Percentiles rank a stretch among this genome's conserved stretches.
Evolutionary conservation across 2,797 vertebrate genomes (phyloP).

Genomic region (Centroberyx gerrardi): DNA sequence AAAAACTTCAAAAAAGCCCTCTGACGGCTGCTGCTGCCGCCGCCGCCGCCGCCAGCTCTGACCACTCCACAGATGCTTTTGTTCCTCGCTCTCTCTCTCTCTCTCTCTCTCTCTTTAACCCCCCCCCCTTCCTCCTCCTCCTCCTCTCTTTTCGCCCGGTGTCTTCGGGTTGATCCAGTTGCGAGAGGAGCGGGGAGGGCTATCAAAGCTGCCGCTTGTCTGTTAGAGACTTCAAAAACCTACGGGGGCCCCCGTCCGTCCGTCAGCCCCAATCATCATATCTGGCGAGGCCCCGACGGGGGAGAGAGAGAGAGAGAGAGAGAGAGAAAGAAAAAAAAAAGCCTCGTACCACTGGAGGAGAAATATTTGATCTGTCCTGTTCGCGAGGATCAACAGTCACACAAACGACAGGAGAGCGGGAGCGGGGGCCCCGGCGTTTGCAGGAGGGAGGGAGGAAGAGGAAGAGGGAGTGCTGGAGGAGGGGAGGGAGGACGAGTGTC

Average conservation of each 20-base stretch:
- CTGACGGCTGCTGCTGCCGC: constrained; percentile 80
- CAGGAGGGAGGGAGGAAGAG: constrained; percentile 39
- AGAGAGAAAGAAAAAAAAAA: constrained; percentile 45
- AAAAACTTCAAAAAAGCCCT: constrained; percentile 84
- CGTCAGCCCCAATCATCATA: constrained; percentile 86
- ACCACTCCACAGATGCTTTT: constrained; percentile 87
- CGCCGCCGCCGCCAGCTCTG: constrained; percentile 73
- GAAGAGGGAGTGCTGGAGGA: constrained; percentile 51
- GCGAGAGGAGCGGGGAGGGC: constrained; percentile 72
- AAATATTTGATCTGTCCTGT: constrained; percentile 90
- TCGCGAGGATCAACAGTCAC: constrained; percentile 87
- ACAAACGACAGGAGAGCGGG: constrained; percentile 66
- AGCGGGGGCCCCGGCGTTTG: constrained; percentile 21
- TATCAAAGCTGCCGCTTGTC: constrained; percentile 87
- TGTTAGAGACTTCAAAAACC: constrained; percentile 87
- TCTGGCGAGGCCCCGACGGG: constrained; percentile 77
- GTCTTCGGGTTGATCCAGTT: constrained; percentile 84
- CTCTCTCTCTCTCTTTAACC: constrained; percentile 43
- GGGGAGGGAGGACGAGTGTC: constrained; percentile 47
- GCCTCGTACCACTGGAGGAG: constrained; percentile 80
- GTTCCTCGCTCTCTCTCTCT: constrained; percentile 75
- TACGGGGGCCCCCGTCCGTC: constrained; percentile 72
- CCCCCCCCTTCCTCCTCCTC: constrained; percentile 22
- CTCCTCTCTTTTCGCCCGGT: constrained; percentile 72
- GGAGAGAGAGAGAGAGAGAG: too few species aligned